Evolutionary conservation across 2,797 vertebrate genomes (phyloP), one percentile per base, ranked within the genome.

Genomic region (Tapera naevia): DNA sequence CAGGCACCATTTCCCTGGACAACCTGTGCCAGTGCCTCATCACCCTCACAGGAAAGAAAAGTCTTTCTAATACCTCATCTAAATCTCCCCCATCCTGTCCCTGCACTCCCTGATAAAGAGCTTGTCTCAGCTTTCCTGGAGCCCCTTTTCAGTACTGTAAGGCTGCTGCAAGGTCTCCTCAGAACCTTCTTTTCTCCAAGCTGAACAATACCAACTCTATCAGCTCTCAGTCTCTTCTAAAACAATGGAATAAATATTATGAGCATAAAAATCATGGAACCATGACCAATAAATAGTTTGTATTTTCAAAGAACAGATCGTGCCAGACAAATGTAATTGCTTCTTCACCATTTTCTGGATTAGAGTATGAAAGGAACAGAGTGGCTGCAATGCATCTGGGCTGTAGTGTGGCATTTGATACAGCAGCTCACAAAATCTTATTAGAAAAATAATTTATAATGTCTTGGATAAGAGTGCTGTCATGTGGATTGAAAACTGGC

Each of bases 401-500:
- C 64, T 88, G 41, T 24, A 54, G 45, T 32, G 43, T 0, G 74
- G 17, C 22, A 33, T 88, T 88, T 57, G 76, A 93, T 67, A 76
- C 64, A 90, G 60, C 57, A 45, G 37, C 53, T 96, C 57, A 90
- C 33, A 80, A 94, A 88, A 93, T 88, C 64, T 76, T 90, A 85
- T 64, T 82, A 91, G 71, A 90, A 94, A 95, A 96, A 89, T 91
- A 85, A 76, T 78, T 95, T 71, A 46, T 69, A 91, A 88, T 70
- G 50, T 64, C 76, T 91, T 94, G 73, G 62, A 50, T 46, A 54
- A 79, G 45, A 81, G 39, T 78, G 58, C 72, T 86, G 80, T 61
- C 76, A 51, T 76, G 89, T 65, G 80, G 78, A 85, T 80, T 81
- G 83, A 69, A 94, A 85, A 74, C 70, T 11, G 22, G 74, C 80